Evolutionary conservation across 2,888 invertebrate species (phyloP), one percentile per base, ranked within the genome.

Genomic region (Standfussiana lucernea): DNA sequence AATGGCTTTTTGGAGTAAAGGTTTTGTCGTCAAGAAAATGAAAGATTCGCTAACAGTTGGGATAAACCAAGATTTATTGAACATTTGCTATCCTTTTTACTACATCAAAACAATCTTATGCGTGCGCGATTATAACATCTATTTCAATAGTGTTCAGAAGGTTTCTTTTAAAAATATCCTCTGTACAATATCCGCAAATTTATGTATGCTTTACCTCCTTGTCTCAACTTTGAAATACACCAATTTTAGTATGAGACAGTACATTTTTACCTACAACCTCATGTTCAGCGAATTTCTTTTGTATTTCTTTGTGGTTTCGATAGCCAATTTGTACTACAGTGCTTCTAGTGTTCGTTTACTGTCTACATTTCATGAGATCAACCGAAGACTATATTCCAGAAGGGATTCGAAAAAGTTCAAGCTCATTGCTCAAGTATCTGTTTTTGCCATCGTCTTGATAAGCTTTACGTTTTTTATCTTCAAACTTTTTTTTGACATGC

Each of bases 1-100:
- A 50, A 47, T 8, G 21, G 7, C 21, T 47, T 47, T 21, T 47
- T 21, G 47, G 1, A 7, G 7, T 8, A 21, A 8, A 47, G 21
- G 47, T 47, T 8, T 47, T 8, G 7, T 47, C 45, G 45, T 21
- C 47, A 47, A 47, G 1, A 53, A 53, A 53, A 53, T 53, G n/a
- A 11, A 11, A 53, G 15, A 56, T 56, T 56, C 10, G 24, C n/a
- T 28, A 62, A 28, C 28, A 28, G 10, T 53, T n/a, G 42, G 35
- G 35, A 11, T 77, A 11, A 50, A 67, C 13, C 24, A 53, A 24
- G 50, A 53, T n/a, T n/a, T 50, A 24, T 50, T 77, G 6, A 50
- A 40, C 18, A 18, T 77, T 50, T 61, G 50, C 24, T 77, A 77
- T 18, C 77, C 77, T 24, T 67, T 77, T 35, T 67, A 77, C 40